phyloP scores from a whole-genome alignment of 2,797 vertebrate species.

The Xiphophorus birchmanni region DNA sequence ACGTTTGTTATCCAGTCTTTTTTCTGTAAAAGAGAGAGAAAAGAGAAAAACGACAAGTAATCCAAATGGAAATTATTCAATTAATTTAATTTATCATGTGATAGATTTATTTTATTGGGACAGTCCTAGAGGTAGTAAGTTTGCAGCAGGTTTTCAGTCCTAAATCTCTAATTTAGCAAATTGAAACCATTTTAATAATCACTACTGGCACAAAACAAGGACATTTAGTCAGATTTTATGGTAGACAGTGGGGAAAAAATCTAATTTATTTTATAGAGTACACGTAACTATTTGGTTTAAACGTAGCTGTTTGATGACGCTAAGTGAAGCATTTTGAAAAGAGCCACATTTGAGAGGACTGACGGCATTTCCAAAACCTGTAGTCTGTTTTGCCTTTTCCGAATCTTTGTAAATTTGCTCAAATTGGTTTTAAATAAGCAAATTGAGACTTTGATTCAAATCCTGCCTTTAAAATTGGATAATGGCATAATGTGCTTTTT shows the following conservation, averaged over 20 bases:
- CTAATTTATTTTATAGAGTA: not conserved
- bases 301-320: not conserved
- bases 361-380: not conserved
- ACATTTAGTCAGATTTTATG: not conserved
- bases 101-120: too few species aligned
- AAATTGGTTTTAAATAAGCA: not conserved
- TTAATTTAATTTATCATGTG: too few species aligned
- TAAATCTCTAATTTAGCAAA: not conserved
- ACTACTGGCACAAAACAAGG: not conserved
- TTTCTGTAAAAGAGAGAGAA: too few species aligned
- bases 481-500: not conserved
- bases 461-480: not conserved
- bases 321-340: not conserved
- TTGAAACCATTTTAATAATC: not conserved
- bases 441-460: not conserved
- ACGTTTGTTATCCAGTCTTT: too few species aligned
- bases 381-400: not conserved
- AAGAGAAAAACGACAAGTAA: too few species aligned
- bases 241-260: not conserved
- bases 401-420: not conserved
- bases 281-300: not conserved
- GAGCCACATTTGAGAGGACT: not conserved
- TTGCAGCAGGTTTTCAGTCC: not conserved
- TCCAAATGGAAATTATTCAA: too few species aligned
- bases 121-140: not conserved